A percentile compares a stretch with the other conserved stretches of the same genome.
These are phyloP conservation scores for Aselliscus stoliczkanus DNA, from an alignment of 2,797 vertebrate genomes.

Conservation along the genomic window DNA sequence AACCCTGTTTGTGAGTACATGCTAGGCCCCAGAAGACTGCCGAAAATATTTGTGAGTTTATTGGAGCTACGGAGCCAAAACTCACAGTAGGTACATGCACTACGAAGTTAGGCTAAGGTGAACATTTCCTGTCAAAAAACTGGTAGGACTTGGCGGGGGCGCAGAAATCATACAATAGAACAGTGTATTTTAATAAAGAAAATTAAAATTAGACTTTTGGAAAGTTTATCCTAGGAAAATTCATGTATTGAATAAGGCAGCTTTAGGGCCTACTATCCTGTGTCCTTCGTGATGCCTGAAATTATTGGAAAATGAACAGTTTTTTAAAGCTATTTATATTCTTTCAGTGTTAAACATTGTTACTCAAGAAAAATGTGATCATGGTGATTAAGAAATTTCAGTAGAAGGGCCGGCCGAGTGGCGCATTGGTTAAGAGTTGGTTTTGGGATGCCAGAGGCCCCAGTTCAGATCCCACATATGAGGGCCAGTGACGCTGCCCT, in stretches of 20 bases:
- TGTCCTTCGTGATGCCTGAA: neutral
- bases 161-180: neutral
- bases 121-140: neutral
- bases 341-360: neutral
- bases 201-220: neutral
- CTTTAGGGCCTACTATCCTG: neutral
- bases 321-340: neutral
- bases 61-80: neutral
- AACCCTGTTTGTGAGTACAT: neutral
- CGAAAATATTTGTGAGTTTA: neutral
- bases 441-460: too few species aligned
- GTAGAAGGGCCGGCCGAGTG: too few species aligned
- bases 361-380: neutral
- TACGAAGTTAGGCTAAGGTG: neutral
- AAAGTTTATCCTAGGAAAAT: neutral
- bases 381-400: neutral
- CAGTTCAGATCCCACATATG: too few species aligned
- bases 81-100: too few species aligned
- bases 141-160: neutral
- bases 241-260: neutral
- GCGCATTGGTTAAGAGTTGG: too few species aligned
- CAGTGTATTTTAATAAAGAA: neutral
- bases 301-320: neutral
- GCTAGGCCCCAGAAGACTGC: neutral
- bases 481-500: too few species aligned